These are phyloP conservation scores for Drosophila eugracilis DNA, from an alignment of 1,140 invertebrate genomes.

Conservation along the genomic window DNA sequence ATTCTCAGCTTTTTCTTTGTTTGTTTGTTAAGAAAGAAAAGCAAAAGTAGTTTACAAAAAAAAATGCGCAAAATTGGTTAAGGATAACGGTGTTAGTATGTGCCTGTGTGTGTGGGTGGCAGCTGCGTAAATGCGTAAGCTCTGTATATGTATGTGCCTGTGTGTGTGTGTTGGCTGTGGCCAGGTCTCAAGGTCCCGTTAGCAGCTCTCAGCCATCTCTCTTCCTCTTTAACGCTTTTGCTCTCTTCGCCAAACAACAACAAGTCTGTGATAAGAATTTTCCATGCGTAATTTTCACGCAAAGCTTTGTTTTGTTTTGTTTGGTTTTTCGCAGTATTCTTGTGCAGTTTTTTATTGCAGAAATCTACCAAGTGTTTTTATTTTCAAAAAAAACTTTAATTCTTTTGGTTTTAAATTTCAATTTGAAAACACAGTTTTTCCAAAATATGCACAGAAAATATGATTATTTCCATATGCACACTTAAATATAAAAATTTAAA, in stretches of 20 bases:
- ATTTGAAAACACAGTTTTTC: too few relatives aligned
- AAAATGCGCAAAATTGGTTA: conserved; percentile 49
- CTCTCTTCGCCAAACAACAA: conserved; percentile 33
- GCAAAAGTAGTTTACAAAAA: conserved; percentile 8
- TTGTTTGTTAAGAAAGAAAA: conserved; percentile 1
- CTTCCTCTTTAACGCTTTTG: conserved; percentile 11
- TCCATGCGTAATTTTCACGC: conserved; percentile 46
- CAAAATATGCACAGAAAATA: too few relatives aligned
- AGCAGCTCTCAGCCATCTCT: conserved; percentile 5
- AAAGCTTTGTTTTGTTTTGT: conserved; percentile 34
- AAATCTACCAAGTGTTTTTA: too few relatives aligned
- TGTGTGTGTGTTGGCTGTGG: conserved; percentile 57
- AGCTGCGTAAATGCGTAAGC: conserved; percentile 73
- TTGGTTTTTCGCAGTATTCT: conserved; percentile 6
- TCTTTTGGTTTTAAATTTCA: too few relatives aligned
- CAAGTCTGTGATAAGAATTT: conserved; percentile 63
- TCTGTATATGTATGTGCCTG: conserved; percentile 29
- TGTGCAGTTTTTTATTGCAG: neutral
- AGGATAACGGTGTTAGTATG: conserved; percentile 47
- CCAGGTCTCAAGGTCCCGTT: conserved; percentile 46
- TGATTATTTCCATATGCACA: too few relatives aligned
- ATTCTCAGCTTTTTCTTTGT: conserved; percentile 2
- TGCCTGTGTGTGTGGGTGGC: conserved; percentile 21
- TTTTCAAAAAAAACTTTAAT: too few relatives aligned
- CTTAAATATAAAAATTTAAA: too few relatives aligned